Percentiles rank a stretch among this genome's conserved stretches.
Evolutionary conservation across 1,140 invertebrate genomes (phyloP).

Genomic region (Cydia pomonella): DNA sequence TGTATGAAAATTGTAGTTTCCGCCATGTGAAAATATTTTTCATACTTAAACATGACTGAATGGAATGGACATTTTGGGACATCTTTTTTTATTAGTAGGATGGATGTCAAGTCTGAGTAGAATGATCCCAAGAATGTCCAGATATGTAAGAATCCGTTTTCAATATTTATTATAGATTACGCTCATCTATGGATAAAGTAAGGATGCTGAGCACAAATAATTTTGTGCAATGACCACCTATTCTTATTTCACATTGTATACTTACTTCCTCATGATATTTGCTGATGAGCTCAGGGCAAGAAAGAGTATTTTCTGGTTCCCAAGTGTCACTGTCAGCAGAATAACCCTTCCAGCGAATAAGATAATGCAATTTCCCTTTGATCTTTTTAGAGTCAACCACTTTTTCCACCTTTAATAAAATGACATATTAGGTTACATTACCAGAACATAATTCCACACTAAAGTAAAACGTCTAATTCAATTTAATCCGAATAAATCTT

Average conservation of each 20-base stretch:
- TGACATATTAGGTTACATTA: not conserved
- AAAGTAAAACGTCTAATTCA: not conserved
- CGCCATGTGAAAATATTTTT: no score
- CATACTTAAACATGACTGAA: no score
- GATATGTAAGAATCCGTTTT: no score
- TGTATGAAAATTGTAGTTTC: no score
- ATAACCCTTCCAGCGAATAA: slow-evolving; percentile 92
- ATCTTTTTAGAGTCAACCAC: slow-evolving; percentile 85
- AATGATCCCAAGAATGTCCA: no score
- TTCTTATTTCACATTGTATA: slow-evolving; percentile 33
- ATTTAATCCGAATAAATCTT: not conserved
- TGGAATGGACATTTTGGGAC: no score
- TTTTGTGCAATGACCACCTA: no score
- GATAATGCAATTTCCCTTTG: slow-evolving; percentile 86
- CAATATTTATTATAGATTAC: no score
- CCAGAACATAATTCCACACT: not conserved
- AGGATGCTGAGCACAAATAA: no score
- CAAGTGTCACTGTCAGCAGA: slow-evolving; percentile 87
- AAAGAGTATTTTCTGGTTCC: slow-evolving; percentile 89
- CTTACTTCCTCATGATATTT: slow-evolving; percentile 82
- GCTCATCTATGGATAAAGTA: no score
- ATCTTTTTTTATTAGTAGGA: no score
- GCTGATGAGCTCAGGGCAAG: slow-evolving; percentile 85
- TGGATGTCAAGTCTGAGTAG: no score
- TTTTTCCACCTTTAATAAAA: slow-evolving; percentile 83